Evolutionary conservation across 37 sponge, comb jelly and placozoan species (phyloP), one percentile per base, ranked within the genome.

Genomic region (Beroe forskalii): DNA sequence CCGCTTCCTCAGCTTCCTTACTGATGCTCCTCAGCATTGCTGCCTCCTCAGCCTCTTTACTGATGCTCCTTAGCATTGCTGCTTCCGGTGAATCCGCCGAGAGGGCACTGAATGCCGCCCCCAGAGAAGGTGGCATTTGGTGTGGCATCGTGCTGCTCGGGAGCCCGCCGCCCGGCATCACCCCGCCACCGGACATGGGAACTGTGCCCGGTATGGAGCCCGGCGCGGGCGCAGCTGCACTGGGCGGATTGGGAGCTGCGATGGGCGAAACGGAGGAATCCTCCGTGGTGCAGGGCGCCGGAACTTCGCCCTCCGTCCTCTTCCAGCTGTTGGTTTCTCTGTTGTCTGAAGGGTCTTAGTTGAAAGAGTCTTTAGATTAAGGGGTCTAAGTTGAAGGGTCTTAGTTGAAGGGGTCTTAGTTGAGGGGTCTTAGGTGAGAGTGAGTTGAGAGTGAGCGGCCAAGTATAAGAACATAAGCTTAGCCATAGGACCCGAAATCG

Each of bases 261-360:
- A 1, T 9, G 38, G 17, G 37, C 8, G 72, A 14, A 19, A 32
- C 35, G 36, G 72, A 1, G 36, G 14, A 17, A 36, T 69, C 20
- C 33, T 33, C 38, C 14, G 72, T 9, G 72, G 72, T 19, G 39
- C 33, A 12, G 38, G 32, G 38, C 28, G 1, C 12, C 32, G 72
- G 19, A 22, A 30, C 30, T 23, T 64, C 66, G 4, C 25, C 31
- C 6, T 32, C 72, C 6, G 72, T 69, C 38, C 72, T 69, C 38
- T 69, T 69, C 72, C 72, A 69, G 72, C 72, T 69, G 72, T 69
- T 69, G 4, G 72, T 36, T 69, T 69, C 72, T 69, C 72, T 69
- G 72, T 69, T 69, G 72, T 69, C 72, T 69, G 38, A 6, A n/a
- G 27, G 30, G 12, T 48, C n/a, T n/a, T n/a, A n/a, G n/a, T n/a